Percentiles rank a stretch among this genome's conserved stretches.
Evolutionary conservation across 2,797 vertebrate species (phyloP).

Genomic region (Pseudochirops cupreus): DNA sequence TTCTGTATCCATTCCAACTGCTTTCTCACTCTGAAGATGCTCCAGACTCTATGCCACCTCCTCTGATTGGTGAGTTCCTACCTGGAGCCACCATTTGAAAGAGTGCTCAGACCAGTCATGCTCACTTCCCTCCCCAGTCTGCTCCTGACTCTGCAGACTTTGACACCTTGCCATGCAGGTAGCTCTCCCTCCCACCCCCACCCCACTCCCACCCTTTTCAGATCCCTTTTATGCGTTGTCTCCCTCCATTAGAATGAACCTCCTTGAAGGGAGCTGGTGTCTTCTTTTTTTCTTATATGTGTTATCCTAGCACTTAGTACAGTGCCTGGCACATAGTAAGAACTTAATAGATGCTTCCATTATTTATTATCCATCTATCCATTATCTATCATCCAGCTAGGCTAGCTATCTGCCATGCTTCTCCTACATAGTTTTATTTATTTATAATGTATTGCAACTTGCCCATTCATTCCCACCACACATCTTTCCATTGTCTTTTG

Average conservation of each 20-base stretch:
- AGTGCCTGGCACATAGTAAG: neutral
- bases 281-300: neutral
- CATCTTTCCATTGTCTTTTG: neutral
- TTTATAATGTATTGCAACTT: neutral
- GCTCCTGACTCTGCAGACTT: neutral
- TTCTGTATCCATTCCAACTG: neutral
- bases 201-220: neutral
- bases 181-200: neutral
- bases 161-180: neutral
- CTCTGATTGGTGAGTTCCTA: neutral
- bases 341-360: neutral
- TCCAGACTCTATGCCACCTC: neutral
- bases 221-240: neutral
- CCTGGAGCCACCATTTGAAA: neutral
- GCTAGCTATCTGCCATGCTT: neutral
- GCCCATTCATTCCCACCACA: neutral
- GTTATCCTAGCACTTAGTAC: neutral
- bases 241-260: neutral
- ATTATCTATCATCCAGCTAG: neutral
- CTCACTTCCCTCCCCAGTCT: neutral
- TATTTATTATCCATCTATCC: neutral
- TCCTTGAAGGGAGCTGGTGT: neutral
- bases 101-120: neutral
- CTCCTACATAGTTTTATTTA: neutral
- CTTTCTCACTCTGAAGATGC: neutral